A percentile compares a stretch with the other conserved stretches of the same genome.
Evolutionary conservation across 2,113 vertebrate species (phyloP).

Genomic region (Eulemur macaco): DNA sequence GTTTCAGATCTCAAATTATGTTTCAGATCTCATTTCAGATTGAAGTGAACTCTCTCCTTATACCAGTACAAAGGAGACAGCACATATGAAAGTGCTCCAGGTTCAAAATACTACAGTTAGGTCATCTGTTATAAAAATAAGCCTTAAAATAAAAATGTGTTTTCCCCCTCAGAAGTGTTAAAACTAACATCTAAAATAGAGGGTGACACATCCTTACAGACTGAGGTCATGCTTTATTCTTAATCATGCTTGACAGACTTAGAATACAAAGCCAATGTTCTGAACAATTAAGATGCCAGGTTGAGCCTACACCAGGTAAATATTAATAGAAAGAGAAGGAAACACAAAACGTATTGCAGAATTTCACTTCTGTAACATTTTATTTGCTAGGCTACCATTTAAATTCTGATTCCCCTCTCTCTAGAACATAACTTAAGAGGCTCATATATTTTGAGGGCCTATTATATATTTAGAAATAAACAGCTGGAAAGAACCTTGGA

Average conservation of each 20-base stretch:
- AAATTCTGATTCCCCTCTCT: background rate
- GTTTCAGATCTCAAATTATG: background rate
- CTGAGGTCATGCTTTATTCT: constrained; percentile 72
- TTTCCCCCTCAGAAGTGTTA: constrained; percentile 60
- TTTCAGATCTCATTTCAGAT: background rate
- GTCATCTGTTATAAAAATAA: constrained; percentile 66
- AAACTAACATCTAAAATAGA: constrained; percentile 57
- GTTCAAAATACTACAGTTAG: constrained; percentile 53
- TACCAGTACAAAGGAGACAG: background rate
- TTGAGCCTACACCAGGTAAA: background rate
- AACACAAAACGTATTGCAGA: constrained; percentile 12
- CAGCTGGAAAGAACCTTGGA: background rate
- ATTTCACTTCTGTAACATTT: background rate
- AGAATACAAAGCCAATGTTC: background rate
- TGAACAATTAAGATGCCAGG: constrained; percentile 32
- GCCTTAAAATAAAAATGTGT: constrained; percentile 64
- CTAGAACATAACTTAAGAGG: background rate
- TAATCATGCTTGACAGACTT: constrained; percentile 25
- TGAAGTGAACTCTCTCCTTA: background rate
- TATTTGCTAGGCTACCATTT: background rate
- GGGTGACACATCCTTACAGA: constrained; percentile 9
- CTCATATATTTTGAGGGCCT: background rate
- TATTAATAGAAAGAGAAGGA: background rate
- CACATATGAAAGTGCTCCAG: constrained; percentile 14
- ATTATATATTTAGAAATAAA: background rate